A percentile compares a stretch with the other conserved stretches of the same genome.
Conservation (phyloP, 2,797 vertebrate species). For the Macroramphosus scolopax region DNA sequence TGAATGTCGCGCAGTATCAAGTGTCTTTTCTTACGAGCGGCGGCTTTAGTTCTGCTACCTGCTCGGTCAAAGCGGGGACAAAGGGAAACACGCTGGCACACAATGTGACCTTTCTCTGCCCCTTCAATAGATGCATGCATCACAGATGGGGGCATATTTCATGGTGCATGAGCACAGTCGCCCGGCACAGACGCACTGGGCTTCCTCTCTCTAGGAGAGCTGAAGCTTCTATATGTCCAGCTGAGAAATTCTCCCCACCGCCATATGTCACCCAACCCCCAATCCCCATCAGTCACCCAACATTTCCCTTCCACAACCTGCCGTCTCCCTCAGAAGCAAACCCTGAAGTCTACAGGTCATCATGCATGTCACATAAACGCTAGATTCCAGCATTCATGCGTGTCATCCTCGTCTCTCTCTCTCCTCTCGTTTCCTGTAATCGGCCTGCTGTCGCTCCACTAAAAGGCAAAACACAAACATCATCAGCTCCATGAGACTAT, state of each 20-base stretch:
- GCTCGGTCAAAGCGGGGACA: conserved; percentile 18
- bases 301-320: not conserved
- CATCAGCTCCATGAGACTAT: not conserved
- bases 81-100: conserved; percentile 4
- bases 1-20: conserved; percentile 29
- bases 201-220: conserved; percentile 47
- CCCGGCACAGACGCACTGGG: conserved; percentile 16
- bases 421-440: too few species aligned
- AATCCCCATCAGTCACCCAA: conserved; percentile 14
- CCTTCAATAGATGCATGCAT: conserved; percentile 37
- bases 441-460: too few species aligned
- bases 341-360: too few species aligned
- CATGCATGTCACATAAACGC: too few species aligned
- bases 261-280: conserved; percentile 61
- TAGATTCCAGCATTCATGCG: too few species aligned
- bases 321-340: conserved; percentile 2
- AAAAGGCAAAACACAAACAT: too few species aligned
- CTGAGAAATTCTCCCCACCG: conserved; percentile 55
- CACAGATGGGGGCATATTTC: conserved; percentile 60
- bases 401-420: too few species aligned
- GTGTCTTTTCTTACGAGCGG: conserved; percentile 26
- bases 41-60: conserved; percentile 12
- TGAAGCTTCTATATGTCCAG: conserved; percentile 57
- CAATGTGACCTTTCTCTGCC: conserved; percentile 58
- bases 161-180: conserved; percentile 44